These are phyloP conservation scores for Eubasilissa regina DNA, from an alignment of 1,140 invertebrate genomes.

Conservation along the genomic window DNA sequence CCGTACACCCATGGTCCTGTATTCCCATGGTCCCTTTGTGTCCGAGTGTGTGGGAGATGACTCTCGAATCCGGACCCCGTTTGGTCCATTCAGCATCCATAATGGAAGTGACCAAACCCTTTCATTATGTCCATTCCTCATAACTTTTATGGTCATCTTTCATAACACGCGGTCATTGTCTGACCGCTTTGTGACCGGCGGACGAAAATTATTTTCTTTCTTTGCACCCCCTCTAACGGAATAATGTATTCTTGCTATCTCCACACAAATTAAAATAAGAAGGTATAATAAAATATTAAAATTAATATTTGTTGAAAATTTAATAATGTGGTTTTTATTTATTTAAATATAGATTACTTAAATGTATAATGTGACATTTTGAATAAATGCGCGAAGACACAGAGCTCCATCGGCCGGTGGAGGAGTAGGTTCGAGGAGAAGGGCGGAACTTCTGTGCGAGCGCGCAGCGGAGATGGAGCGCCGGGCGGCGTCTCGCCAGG, in stretches of 20 bases:
- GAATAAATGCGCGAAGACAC: no score
- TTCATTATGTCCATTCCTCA: conserved; percentile 25
- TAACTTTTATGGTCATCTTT: conserved; percentile 21
- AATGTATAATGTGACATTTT: no score
- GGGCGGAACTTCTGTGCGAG: no score
- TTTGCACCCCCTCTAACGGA: no score
- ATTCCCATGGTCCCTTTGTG: neutral
- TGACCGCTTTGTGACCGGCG: neutral
- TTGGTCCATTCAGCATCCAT: neutral
- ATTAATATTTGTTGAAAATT: no score
- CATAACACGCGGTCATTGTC: conserved; percentile 19
- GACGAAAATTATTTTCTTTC: conserved; percentile 4
- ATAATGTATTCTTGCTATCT: no score
- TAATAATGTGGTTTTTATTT: no score
- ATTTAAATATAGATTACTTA: no score
- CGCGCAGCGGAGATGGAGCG: no score
- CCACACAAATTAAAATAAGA: neutral
- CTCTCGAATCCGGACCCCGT: neutral
- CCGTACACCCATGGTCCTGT: neutral
- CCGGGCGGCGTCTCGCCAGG: no score
- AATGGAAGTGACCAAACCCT: conserved; percentile 16
- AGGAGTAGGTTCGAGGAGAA: no score
- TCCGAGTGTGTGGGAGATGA: neutral
- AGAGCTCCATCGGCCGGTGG: no score
- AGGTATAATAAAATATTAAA: neutral